Base-by-base conservation (phyloP, 2,113 vertebrate genomes). In the Anguilla japonica region DNA sequence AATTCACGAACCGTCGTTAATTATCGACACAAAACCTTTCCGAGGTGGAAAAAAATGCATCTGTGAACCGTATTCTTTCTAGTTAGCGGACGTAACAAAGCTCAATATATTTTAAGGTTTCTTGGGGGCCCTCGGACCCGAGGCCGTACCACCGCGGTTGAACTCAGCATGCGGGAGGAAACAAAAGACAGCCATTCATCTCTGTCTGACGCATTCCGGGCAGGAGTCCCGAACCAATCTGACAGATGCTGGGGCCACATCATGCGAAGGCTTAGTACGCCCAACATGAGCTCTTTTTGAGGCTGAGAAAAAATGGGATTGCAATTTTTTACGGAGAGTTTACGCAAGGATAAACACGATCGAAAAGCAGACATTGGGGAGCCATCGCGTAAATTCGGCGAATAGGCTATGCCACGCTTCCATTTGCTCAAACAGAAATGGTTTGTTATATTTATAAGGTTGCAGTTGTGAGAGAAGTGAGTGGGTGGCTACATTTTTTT, bases 141-240 rank as follows among this genome's bases (percentile, higher is more conserved):
- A 26, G 26, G 71, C n/a, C 26, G n/a, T 75, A 75, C 71, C 71
- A 75, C 71, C 71, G 26, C 71, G 34, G 71, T 75, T 75, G 71
- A 75, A 75, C 71, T 75, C 71, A 75, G 71, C 71, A 75, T 75
- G 71, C 22, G 71, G n/a, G 71, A 75, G 71, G 71, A 75, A 75
- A 75, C 71, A 75, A 75, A 75, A 75, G 71, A 5, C 26, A 1
- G 1, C 71, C 71, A 75, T 75, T 75, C 71, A 75, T 75, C n/a
- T 75, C 26, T 71, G 40, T 85, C 18, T 92, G 91, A 90, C 90
- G 90, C 82, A 90, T 91, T 92, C 90, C 91, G 88, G 89, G 91
- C 88, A 20, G 26, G 83, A 63, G 82, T 85, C 90, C 91, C 89
- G 88, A 60, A 82, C 53, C 18, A 67, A 79, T 85, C 34, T 60